Conservation (phyloP, 2,797 vertebrate species). For the Coendou prehensilis region DNA sequence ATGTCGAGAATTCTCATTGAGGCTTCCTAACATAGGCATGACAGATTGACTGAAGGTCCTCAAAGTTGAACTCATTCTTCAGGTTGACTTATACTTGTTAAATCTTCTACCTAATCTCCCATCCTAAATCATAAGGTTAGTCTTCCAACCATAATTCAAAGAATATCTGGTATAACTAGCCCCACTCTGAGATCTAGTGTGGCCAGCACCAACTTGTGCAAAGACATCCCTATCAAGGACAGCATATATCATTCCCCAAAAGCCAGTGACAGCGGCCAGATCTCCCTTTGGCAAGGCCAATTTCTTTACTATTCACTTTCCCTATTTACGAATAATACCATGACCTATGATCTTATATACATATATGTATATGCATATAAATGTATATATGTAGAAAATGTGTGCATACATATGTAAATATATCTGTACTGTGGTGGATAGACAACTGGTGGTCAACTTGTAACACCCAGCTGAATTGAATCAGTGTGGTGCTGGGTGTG, state of each 20-base stretch:
- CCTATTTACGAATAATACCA: neutral
- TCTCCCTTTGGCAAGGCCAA: neutral
- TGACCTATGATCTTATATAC: neutral
- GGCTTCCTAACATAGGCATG: neutral
- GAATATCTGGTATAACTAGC: neutral
- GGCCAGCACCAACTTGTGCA: neutral
- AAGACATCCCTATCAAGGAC: neutral
- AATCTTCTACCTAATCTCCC: neutral
- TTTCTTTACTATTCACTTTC: neutral
- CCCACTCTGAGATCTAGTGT: neutral
- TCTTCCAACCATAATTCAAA: neutral
- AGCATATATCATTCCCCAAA: neutral
- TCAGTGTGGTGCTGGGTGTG: too few relatives aligned
- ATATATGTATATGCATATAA: neutral
- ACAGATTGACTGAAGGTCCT: neutral
- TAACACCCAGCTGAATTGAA: too few relatives aligned
- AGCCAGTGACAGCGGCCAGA: neutral
- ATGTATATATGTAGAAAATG: neutral
- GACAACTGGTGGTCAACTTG: too few relatives aligned
- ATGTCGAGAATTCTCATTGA: neutral
- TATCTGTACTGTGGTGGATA: neutral
- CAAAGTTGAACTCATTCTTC: neutral
- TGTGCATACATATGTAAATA: neutral
- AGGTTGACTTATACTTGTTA: neutral
- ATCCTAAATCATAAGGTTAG: neutral